These are phyloP conservation scores for Oncorhynchus clarkii DNA, from an alignment of 2,113 vertebrate genomes.

Conservation along the genomic window DNA sequence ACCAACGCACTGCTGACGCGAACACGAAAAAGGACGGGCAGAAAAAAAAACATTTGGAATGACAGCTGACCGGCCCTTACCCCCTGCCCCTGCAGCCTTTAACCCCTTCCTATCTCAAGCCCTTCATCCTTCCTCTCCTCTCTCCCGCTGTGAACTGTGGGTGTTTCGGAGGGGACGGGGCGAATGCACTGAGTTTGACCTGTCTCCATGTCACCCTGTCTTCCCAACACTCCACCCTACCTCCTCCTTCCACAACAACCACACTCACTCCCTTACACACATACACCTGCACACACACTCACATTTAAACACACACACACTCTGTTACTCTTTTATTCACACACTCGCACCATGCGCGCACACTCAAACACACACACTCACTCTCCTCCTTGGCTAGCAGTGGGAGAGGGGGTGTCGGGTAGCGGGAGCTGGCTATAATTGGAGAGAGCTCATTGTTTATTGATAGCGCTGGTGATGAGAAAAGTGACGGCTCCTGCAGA, in stretches of 20 bases:
- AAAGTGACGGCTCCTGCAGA: constrained; percentile 78
- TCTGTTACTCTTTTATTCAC: constrained; percentile 8
- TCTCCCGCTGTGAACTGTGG: not conserved
- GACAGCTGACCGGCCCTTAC: constrained; percentile 14
- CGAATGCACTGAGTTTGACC: too few relatives aligned
- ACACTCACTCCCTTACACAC: constrained; percentile 3
- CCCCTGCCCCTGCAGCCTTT: not conserved
- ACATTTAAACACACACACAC: not conserved
- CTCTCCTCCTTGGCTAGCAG: not conserved
- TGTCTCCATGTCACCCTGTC: not conserved
- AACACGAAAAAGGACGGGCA: not conserved
- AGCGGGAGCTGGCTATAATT: constrained; percentile 70
- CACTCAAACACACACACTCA: not conserved
- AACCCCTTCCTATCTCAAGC: not conserved
- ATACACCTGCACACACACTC: not conserved
- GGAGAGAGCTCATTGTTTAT: constrained; percentile 75
- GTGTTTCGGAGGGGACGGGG: too few relatives aligned
- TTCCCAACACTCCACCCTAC: not conserved
- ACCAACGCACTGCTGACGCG: constrained; percentile 22
- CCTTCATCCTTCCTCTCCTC: not conserved
- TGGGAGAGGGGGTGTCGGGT: constrained; percentile 53
- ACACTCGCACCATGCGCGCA: constrained; percentile 14
- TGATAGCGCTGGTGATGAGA: constrained; percentile 78
- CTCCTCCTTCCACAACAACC: not conserved
- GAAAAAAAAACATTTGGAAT: not conserved